Evolutionary conservation across 2,113 vertebrate genomes (phyloP).

Genomic region (Tautogolabrus adspersus): DNA sequence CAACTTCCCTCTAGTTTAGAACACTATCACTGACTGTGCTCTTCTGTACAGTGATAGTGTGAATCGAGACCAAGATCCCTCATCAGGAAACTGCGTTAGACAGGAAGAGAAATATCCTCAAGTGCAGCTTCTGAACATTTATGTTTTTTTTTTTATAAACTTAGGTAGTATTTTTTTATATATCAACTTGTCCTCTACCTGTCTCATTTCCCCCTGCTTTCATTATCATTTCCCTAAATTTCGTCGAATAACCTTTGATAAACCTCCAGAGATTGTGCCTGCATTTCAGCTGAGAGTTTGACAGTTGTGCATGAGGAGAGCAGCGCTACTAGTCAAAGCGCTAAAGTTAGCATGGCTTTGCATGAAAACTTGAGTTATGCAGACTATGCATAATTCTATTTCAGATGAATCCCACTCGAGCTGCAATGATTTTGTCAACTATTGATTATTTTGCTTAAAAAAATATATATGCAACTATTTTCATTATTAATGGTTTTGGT

Average conservation of each 20-base stretch:
- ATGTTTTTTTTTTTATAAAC: neutral
- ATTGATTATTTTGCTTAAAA: too few relatives aligned
- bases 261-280: neutral
- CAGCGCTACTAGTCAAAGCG: neutral
- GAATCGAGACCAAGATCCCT: conserved; percentile 7
- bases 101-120: neutral
- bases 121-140: neutral
- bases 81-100: neutral
- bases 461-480: too few relatives aligned
- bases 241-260: neutral
- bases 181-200: neutral
- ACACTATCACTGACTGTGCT: neutral
- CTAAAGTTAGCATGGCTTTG: neutral
- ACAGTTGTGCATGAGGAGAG: neutral
- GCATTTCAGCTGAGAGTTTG: neutral
- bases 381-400: neutral
- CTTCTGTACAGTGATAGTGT: neutral
- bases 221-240: neutral
- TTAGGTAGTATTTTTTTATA: neutral
- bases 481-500: too few relatives aligned
- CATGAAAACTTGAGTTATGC: neutral
- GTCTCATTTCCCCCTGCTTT: neutral
- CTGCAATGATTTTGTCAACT: neutral
- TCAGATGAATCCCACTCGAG: neutral
- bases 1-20: neutral